Percentiles rank a stretch among this genome's conserved stretches.
Conservation (phyloP, 1,140 invertebrate genomes). For the Diachasma alloeum region DNA sequence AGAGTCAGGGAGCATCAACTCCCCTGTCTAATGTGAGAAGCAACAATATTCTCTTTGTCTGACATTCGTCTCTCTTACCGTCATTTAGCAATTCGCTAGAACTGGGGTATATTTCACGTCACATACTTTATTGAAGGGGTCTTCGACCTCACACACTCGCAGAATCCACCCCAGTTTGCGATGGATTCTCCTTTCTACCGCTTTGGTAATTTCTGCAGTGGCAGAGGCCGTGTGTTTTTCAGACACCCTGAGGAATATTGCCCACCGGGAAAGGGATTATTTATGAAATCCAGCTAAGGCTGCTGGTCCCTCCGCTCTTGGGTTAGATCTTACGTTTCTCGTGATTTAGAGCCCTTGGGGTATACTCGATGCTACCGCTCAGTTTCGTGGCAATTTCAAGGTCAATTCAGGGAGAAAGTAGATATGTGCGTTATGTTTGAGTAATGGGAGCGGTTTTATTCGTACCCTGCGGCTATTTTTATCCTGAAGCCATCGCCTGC, state of each 20-base stretch:
- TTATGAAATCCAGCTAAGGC: neutral
- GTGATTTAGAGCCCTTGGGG: neutral
- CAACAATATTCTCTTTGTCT: neutral
- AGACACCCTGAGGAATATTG: constrained; percentile 6
- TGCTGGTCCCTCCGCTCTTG: neutral
- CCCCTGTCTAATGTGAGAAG: neutral
- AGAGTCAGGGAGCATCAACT: neutral
- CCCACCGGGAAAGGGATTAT: neutral
- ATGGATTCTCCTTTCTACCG: constrained; percentile 8
- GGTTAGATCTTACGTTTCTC: neutral
- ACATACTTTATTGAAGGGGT: constrained; percentile 33
- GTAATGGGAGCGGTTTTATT: no score
- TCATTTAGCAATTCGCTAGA: neutral
- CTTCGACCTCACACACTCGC: constrained; percentile 7
- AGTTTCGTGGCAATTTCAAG: neutral
- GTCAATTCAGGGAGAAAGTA: no score
- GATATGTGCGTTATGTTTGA: no score
- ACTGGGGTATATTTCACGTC: constrained; percentile 13
- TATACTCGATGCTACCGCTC: neutral
- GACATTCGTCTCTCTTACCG: neutral
- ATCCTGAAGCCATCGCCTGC: no score
- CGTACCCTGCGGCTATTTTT: no score
- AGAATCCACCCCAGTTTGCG: constrained; percentile 1
- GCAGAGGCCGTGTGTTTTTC: neutral
- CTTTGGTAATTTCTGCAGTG: neutral